Base-by-base conservation (phyloP, 2,888 invertebrate species). In the Eupithecia inturbata region DNA sequence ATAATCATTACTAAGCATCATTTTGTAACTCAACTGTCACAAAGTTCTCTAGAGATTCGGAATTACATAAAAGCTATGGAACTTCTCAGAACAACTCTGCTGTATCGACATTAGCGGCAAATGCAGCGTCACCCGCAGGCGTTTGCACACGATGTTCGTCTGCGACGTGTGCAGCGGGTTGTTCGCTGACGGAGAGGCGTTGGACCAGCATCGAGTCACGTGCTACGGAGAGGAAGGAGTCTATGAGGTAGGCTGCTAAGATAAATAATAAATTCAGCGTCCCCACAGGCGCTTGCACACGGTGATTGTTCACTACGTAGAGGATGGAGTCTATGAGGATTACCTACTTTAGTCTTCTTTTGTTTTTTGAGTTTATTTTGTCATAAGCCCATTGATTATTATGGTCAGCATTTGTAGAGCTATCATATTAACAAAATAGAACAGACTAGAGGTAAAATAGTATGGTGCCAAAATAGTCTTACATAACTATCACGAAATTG, bases 81-180 rank as follows among this genome's bases (percentile, higher is more conserved):
- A 33, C 36, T 31, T 62, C 28, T 12, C 83, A 94, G 94, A 93
- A 81, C 91, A 91, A 81, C 80, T 94, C 16, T 94, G 94, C 78
- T 94, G 94, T 73, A 78, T 83, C 14, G 86, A 89, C 49, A 76
- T 81, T n/a, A 85, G 81, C 73, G 92, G 92, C 16, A 89, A 88
- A 68, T 79, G 88, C 73, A 87, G 85, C 45, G 85, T 92, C 3
- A 79, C 80, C 6, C 83, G 88, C 1, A 87, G 89, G 6, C 90
- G 86, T 64, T 81, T 94, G 41, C 82, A 84, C 71, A 91, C 92
- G 0, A 93, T 94, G 93, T 94, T 89, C 72, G 93, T 93, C 0
- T 94, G 94, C 71, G 93, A 94, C 63, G 83, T 81, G 75, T 94
- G 94, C 79, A 93, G 87, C 69, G 92, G 92, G 0, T 83, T 94